phyloP scores from a whole-genome alignment of 1,140 invertebrate species.

The Drosophila guanche region DNA sequence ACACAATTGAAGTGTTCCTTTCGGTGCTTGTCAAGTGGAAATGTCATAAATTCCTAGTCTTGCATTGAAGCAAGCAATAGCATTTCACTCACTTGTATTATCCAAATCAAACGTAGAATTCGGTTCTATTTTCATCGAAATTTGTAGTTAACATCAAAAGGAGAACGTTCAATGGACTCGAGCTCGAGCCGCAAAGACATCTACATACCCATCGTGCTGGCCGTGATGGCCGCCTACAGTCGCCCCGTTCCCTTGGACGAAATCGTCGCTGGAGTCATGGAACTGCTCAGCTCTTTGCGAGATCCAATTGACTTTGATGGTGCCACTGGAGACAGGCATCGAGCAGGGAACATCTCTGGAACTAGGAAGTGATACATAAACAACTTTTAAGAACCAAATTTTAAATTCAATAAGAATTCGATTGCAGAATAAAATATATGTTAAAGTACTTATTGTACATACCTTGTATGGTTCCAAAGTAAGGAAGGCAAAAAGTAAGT shows the following conservation, averaged over 20 bases:
- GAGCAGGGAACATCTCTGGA: background rate
- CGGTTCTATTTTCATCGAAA: background rate
- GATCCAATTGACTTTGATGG: slow-evolving; percentile 16
- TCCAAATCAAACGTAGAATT: no score
- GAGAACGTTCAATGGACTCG: slow-evolving; percentile 35
- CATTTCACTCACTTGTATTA: no score
- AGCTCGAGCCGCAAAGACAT: slow-evolving; percentile 47
- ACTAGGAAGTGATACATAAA: background rate
- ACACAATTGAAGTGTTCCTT: slow-evolving; percentile 21
- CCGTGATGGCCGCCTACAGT: slow-evolving; percentile 59
- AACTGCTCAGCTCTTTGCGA: slow-evolving; percentile 37
- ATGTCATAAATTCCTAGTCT: slow-evolving; percentile 28
- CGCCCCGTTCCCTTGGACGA: slow-evolving; percentile 60
- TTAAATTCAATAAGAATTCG: no score
- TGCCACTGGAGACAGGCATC: slow-evolving; percentile 8
- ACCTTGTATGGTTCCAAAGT: no score
- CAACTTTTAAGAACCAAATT: no score
- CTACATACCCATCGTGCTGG: slow-evolving; percentile 50
- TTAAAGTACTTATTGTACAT: no score
- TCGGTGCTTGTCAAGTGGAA: slow-evolving; percentile 16
- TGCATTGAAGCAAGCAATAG: no score
- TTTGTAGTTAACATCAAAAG: background rate
- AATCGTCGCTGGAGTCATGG: slow-evolving; percentile 43
- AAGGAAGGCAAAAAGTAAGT: slow-evolving; percentile 2
- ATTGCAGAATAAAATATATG: no score